A percentile compares a stretch with the other conserved stretches of the same genome.
These are phyloP conservation scores for Pammene aurita DNA, from an alignment of 2,888 invertebrate genomes.

Conservation along the genomic window DNA sequence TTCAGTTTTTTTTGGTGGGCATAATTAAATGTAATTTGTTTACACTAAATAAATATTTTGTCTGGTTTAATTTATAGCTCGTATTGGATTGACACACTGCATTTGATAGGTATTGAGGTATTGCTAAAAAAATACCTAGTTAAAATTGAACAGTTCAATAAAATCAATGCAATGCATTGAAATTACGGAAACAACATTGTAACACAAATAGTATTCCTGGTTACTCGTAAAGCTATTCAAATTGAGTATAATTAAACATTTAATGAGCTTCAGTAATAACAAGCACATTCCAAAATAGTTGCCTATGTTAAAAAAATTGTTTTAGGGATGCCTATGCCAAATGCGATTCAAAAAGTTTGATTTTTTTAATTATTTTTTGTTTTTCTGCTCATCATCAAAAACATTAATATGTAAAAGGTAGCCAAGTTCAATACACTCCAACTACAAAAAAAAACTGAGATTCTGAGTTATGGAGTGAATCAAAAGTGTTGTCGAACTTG, in stretches of 20 bases:
- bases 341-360: not conserved
- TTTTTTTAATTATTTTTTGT: too few relatives aligned
- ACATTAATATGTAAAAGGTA: too few relatives aligned
- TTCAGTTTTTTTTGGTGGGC: too few relatives aligned
- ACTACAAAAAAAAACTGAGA: too few relatives aligned
- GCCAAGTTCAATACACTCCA: too few relatives aligned
- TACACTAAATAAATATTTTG: too few relatives aligned
- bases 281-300: not conserved
- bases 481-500: too few relatives aligned
- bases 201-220: slow-evolving; percentile 12
- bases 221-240: slow-evolving; percentile 11
- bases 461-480: too few relatives aligned
- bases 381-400: too few relatives aligned
- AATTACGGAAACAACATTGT: slow-evolving; percentile 13
- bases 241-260: not conserved
- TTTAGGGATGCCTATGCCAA: not conserved
- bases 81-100: too few relatives aligned
- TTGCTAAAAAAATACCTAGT: slow-evolving; percentile 1
- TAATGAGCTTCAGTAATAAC: not conserved
- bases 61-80: too few relatives aligned
- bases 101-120: not conserved
- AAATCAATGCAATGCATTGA: slow-evolving; percentile 2
- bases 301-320: not conserved
- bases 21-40: too few relatives aligned
- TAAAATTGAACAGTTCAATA: slow-evolving; percentile 5